A percentile compares a stretch with the other conserved stretches of the same genome.
phyloP scores from a whole-genome alignment of 2,888 invertebrate species.

The Drosophila quinaria region DNA sequence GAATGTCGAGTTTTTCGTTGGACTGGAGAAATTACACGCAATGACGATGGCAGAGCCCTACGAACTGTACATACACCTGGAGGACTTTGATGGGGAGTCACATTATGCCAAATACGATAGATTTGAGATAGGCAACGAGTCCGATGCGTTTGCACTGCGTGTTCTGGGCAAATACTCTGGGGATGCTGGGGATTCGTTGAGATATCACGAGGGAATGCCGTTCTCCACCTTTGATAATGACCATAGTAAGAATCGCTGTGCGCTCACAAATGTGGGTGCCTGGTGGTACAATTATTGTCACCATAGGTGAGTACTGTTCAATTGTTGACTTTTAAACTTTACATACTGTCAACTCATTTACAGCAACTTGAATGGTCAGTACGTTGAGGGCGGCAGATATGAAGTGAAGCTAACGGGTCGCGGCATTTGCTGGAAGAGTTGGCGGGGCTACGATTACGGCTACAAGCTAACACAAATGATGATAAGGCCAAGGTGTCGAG shows the following conservation, averaged over 20 bases:
- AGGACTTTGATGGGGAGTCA: conserved; percentile 87
- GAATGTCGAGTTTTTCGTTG: conserved; percentile 90
- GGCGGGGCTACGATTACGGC: conserved; percentile 88
- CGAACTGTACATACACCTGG: conserved; percentile 88
- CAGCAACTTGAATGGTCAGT: conserved; percentile 89
- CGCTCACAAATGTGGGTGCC: conserved; percentile 89
- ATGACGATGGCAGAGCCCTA: conserved; percentile 84
- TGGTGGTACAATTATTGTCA: conserved; percentile 92
- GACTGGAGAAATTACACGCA: conserved; percentile 88
- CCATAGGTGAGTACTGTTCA: conserved; percentile 86
- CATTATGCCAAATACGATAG: conserved; percentile 88
- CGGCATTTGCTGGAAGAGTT: conserved; percentile 90
- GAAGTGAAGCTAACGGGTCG: conserved; percentile 85
- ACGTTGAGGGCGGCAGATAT: conserved; percentile 81
- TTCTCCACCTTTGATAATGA: conserved; percentile 90
- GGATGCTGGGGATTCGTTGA: conserved; percentile 89
- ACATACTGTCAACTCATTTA: background rate
- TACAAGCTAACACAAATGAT: conserved; percentile 88
- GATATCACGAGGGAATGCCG: conserved; percentile 89
- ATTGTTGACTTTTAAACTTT: background rate
- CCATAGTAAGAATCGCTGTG: conserved; percentile 88
- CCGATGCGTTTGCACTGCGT: conserved; percentile 88
- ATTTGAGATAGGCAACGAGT: conserved; percentile 89
- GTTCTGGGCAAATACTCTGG: conserved; percentile 89
- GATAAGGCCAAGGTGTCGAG: conserved; percentile 86